phyloP scores from a whole-genome alignment of 2,113 vertebrate species.

The Dermatemys mawii region DNA sequence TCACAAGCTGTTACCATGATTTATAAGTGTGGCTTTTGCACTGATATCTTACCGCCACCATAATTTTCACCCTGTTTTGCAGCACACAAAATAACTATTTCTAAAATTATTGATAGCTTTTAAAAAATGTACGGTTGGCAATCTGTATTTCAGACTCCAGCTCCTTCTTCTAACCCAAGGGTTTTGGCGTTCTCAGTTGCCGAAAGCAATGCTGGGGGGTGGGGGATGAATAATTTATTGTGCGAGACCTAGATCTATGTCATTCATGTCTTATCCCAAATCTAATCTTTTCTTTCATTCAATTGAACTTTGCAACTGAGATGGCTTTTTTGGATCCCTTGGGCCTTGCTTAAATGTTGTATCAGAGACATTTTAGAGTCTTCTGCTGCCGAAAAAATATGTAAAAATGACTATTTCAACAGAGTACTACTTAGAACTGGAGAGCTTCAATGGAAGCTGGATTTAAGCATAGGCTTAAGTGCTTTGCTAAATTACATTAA shows the following conservation, averaged over 20 bases:
- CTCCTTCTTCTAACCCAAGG: no score
- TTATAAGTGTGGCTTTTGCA: neutral
- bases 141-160: neutral
- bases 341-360: neutral
- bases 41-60: neutral
- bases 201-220: neutral
- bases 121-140: neutral
- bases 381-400: neutral
- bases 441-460: neutral
- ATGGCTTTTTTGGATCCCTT: neutral
- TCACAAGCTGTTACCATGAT: neutral
- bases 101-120: neutral
- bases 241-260: conserved; percentile 21
- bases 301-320: neutral
- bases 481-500: neutral
- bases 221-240: neutral
- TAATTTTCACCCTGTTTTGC: neutral
- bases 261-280: neutral
- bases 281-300: neutral
- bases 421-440: neutral
- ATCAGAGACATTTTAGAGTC: neutral
- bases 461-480: neutral
- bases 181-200: neutral
- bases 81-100: neutral
- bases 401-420: neutral